Base-by-base conservation (phyloP, 2,113 vertebrate species). In the Tupaia tana region DNA sequence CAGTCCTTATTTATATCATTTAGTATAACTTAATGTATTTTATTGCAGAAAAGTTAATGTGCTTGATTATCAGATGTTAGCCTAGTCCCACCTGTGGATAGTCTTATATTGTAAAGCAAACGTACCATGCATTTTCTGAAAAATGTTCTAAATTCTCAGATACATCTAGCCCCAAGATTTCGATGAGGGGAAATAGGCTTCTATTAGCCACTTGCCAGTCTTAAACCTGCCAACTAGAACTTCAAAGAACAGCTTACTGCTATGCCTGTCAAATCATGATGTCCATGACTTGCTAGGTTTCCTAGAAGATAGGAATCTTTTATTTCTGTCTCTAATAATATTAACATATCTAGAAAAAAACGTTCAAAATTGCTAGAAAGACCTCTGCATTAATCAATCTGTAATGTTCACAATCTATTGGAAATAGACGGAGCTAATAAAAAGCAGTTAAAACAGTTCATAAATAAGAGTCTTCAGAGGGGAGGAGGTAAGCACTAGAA, bases 21-120 rank as follows among this genome's bases (percentile, higher is more conserved):
- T 14, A 56, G 6, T 54, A 12, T 59, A 43, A 80, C 12, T 95
- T 54, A 79, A 34, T 73, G 27, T 54, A 2, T 93, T 31, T 90
- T 10, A 19, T 52, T 78, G 29, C 25, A 94, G 66, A 74, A 94
- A 94, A 91, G 31, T 87, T 66, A 52, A 54, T 83, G 16, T 94
- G 34, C n/a, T 74, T 82, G 70, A 79, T 88, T 87, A 71, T 27
- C 78, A n/a, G 10, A 18, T 71, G n/a, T 31, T 78, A 59, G 7
- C 64, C 82, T 64, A 78, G 22, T 85, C 34, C 66, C 70, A 91
- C 31, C 43, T 79, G n/a, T 78, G 27, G 13, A 7, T 59, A 91
- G 64, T 88, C 84, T 59, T 31, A 61, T 79, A 66, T 71, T 87
- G 71, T 66, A 83, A 66, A 94, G 4, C 31, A 73, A 79, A 77